phyloP scores from a whole-genome alignment of 1,140 invertebrate genomes.

The Thalassaphorura encarpata region DNA sequence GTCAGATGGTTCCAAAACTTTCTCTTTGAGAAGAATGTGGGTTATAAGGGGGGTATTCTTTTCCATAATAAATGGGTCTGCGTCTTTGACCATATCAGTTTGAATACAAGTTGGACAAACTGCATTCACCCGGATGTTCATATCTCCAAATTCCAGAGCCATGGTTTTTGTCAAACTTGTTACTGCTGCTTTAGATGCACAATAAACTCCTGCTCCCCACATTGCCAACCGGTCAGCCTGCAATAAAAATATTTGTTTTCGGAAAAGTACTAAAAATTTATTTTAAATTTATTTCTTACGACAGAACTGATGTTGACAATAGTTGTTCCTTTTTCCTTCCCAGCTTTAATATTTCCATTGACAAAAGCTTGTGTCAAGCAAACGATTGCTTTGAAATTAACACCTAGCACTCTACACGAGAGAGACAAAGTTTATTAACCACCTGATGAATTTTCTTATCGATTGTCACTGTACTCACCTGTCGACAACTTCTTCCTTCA shows the following conservation, averaged over 20 bases:
- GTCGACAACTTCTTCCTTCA: slow-evolving; percentile 32
- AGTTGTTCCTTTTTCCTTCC: background rate
- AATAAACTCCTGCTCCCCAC: background rate
- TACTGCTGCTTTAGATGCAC: background rate
- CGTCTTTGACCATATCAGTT: background rate
- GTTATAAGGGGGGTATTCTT: background rate
- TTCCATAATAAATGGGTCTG: background rate
- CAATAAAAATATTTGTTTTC: background rate
- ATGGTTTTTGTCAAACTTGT: background rate
- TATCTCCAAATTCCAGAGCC: background rate
- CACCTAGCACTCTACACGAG: background rate
- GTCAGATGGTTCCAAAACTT: background rate
- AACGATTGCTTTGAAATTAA: background rate
- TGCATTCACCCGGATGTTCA: background rate
- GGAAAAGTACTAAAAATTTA: background rate
- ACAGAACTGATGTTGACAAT: background rate
- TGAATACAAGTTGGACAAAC: background rate
- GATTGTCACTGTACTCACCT: background rate
- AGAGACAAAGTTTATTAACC: background rate
- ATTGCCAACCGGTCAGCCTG: background rate
- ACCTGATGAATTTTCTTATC: too few relatives aligned
- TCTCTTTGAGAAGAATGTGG: background rate
- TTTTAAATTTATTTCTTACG: background rate
- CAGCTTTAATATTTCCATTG: background rate
- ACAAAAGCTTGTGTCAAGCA: background rate